These are phyloP conservation scores for Hyles euphorbiae DNA, from an alignment of 1,140 invertebrate species.

Conservation along the genomic window DNA sequence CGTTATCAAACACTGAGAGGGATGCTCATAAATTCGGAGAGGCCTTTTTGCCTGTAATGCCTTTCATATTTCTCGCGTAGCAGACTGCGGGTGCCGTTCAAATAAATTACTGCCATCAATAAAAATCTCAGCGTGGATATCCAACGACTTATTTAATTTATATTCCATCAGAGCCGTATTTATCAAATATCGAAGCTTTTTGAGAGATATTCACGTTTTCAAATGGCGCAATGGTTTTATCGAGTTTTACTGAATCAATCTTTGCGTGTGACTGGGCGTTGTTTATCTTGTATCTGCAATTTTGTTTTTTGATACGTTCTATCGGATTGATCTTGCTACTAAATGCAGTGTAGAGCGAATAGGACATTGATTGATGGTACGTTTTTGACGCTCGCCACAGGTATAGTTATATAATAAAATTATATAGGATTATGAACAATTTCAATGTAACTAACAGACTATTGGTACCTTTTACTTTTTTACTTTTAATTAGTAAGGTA, in stretches of 20 bases:
- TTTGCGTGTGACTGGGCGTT: background rate
- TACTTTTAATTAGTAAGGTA: too few relatives aligned
- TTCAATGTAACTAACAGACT: too few relatives aligned
- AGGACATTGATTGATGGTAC: too few relatives aligned
- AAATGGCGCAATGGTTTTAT: slow-evolving; percentile 30
- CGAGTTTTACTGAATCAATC: slow-evolving; percentile 11
- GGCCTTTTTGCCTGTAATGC: slow-evolving; percentile 67
- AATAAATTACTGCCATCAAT: slow-evolving; percentile 70
- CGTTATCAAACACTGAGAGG: slow-evolving; percentile 59
- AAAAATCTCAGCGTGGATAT: slow-evolving; percentile 62
- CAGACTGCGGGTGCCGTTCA: slow-evolving; percentile 64
- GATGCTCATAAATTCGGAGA: slow-evolving; percentile 66
- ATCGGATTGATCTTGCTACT: too few relatives aligned
- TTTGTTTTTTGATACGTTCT: background rate
- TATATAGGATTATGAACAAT: too few relatives aligned
- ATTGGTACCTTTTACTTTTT: too few relatives aligned
- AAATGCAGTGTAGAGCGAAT: too few relatives aligned
- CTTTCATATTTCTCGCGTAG: slow-evolving; percentile 69
- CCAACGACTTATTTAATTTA: slow-evolving; percentile 68
- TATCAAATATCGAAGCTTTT: slow-evolving; percentile 49
- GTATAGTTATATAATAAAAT: too few relatives aligned
- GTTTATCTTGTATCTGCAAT: background rate
- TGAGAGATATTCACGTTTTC: slow-evolving; percentile 25
- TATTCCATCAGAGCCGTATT: slow-evolving; percentile 58
- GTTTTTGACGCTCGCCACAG: too few relatives aligned